These are phyloP conservation scores for Drosophila littoralis DNA, from an alignment of 1,140 invertebrate species.

Conservation along the genomic window DNA sequence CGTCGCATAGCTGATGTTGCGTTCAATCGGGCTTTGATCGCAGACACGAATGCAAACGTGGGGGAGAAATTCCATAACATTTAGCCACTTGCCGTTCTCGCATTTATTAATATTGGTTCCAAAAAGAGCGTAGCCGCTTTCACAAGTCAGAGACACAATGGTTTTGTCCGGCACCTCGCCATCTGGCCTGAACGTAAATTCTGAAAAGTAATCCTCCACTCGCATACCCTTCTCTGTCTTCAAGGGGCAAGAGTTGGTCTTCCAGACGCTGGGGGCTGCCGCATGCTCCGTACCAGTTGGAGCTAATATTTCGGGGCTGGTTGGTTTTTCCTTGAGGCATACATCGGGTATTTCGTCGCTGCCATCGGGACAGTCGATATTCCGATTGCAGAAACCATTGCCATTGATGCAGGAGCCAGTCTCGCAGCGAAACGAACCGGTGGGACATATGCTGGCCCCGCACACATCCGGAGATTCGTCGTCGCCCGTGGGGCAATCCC, in stretches of 20 bases:
- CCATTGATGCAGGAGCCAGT: conserved; percentile 86
- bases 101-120: conserved; percentile 27
- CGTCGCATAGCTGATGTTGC: neutral
- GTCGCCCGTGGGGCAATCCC: conserved; percentile 86
- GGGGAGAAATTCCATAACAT: neutral
- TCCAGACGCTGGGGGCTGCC: neutral
- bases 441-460: conserved; percentile 71
- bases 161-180: conserved; percentile 10
- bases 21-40: neutral
- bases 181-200: neutral
- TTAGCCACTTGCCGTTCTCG: conserved; percentile 7
- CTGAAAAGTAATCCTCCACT: neutral
- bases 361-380: conserved; percentile 87
- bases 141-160: conserved; percentile 26
- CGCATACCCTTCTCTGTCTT: neutral
- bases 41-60: conserved; percentile 7
- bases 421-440: conserved; percentile 85
- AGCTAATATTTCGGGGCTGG: too few species aligned
- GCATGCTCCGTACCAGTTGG: too few species aligned
- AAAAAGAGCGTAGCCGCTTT: neutral
- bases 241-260: neutral
- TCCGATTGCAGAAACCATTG: conserved; percentile 86
- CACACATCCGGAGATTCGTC: conserved; percentile 85
- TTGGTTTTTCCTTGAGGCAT: neutral
- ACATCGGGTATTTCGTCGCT: conserved; percentile 87